These are phyloP conservation scores for Neotoxoptera formosana DNA, from an alignment of 1,140 invertebrate genomes.

Conservation along the genomic window DNA sequence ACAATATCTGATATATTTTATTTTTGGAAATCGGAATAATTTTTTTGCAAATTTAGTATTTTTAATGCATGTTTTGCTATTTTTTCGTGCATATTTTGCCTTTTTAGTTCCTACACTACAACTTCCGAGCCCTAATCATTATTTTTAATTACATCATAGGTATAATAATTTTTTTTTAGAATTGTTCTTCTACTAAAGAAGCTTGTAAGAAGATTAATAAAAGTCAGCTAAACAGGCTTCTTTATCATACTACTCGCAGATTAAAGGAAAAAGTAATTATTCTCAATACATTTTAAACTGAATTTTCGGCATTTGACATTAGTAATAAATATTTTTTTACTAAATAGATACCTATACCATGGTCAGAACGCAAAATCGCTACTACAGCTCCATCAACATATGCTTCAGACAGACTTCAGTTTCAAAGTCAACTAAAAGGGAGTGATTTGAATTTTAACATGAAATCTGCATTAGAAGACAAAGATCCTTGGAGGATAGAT, in stretches of 20 bases:
- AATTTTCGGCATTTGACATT: background rate
- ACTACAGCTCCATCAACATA: conserved; percentile 58
- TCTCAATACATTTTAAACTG: conserved; percentile 35
- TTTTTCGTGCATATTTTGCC: no score
- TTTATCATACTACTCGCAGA: conserved; percentile 67
- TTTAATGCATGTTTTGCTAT: no score
- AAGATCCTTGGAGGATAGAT: conserved; percentile 66
- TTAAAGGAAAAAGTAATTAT: conserved; percentile 64
- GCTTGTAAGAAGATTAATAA: conserved; percentile 66
- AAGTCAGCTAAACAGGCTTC: conserved; percentile 67
- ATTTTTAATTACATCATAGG: conserved; percentile 37
- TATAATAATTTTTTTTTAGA: conserved; percentile 17
- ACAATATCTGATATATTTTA: no score
- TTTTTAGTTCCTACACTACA: no score
- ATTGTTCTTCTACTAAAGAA: conserved; percentile 59
- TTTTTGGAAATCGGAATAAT: no score
- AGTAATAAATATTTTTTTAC: background rate
- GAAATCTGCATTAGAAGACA: conserved; percentile 64
- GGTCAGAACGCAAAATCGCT: conserved; percentile 62
- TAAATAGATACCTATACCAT: conserved; percentile 63
- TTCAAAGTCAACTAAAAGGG: conserved; percentile 59
- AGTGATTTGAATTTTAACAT: conserved; percentile 63
- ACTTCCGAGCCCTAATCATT: no score
- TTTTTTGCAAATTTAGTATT: no score
- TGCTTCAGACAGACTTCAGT: conserved; percentile 60